phyloP scores from a whole-genome alignment of 2,888 invertebrate species.

The Gymnoscelis rufifasciata region DNA sequence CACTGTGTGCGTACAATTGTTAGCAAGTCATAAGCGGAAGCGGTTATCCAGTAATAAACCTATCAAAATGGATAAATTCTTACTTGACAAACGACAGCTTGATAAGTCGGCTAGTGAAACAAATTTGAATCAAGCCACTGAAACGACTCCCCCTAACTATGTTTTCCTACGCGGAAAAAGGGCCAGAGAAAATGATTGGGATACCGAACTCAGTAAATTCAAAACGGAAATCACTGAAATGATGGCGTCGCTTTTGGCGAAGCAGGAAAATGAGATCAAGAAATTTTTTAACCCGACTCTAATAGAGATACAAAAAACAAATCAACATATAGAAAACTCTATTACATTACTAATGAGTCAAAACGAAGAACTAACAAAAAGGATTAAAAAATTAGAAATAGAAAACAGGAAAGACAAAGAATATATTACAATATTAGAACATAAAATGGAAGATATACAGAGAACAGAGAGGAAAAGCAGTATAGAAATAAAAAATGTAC shows the following conservation, averaged over 20 bases:
- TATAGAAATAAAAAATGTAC: constrained; percentile 1
- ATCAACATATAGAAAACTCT: neutral
- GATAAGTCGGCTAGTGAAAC: neutral
- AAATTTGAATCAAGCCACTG: neutral
- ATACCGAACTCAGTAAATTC: neutral
- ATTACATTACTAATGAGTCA: neutral
- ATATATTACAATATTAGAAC: neutral
- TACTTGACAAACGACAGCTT: neutral
- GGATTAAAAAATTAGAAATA: neutral
- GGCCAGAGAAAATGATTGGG: neutral
- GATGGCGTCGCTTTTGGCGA: neutral
- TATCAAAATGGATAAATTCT: constrained; percentile 1
- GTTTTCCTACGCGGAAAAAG: neutral
- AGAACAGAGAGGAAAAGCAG: neutral
- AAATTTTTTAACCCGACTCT: neutral
- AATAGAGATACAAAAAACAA: neutral
- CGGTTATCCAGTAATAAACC: neutral
- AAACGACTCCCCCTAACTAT: neutral
- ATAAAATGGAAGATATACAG: neutral
- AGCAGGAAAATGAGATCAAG: constrained; percentile 1
- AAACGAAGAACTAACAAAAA: constrained; percentile 4
- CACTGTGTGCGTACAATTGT: neutral
- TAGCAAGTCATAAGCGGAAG: neutral
- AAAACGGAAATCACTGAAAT: neutral
- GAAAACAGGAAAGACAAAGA: neutral